Evolutionary conservation across 30 jellyfish, hydroid and myxozoan genomes (phyloP), one percentile per base, ranked within the genome.

Genomic region (Clytia hemisphaerica): DNA sequence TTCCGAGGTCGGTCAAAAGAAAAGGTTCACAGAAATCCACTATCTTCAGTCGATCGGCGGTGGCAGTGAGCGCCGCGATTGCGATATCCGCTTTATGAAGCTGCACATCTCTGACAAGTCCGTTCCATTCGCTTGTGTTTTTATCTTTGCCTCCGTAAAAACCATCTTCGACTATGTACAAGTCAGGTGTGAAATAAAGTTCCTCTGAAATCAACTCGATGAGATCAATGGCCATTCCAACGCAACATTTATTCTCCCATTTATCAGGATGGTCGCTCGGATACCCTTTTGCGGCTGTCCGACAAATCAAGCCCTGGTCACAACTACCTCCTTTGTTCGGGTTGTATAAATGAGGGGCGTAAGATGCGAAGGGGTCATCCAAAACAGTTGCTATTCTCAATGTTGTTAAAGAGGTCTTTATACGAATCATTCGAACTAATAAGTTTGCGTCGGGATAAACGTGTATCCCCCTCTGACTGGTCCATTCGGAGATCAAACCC

Each of bases 121-220:
- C 95, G 46, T 71, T 64, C 95, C 95, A 84, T 1, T 3, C 34
- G 10, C 93, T 88, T 22, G 70, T 57, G 14, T 26, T 21, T 31
- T 81, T 64, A 2, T 57, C 72, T 1, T 37, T 24, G 2, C 83
- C 67, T 16, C 95, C 95, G 45, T 84, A 84, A 37, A 16, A 54
- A 6, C 95, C 95, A 53, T 84, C 95, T 35, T 76, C 84, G 31
- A 77, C 93, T 24, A 76, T 45, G 71, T 77, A 71, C 21, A 84
- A 24, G 24, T 76, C 79, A 1, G 77, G 38, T 2, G 49, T 14
- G 37, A 77, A 32, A 67, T 59, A 15, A 15, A 84, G 61, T 71
- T 84, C 93, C 44, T 24, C 40, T 44, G 37, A 32, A 14, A 84
- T 59, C 6, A 45, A 18, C 22, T 45, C 60, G 50, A 84, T 61